Base-by-base conservation (phyloP, 1,140 invertebrate genomes). In the Caerostris darwini region DNA sequence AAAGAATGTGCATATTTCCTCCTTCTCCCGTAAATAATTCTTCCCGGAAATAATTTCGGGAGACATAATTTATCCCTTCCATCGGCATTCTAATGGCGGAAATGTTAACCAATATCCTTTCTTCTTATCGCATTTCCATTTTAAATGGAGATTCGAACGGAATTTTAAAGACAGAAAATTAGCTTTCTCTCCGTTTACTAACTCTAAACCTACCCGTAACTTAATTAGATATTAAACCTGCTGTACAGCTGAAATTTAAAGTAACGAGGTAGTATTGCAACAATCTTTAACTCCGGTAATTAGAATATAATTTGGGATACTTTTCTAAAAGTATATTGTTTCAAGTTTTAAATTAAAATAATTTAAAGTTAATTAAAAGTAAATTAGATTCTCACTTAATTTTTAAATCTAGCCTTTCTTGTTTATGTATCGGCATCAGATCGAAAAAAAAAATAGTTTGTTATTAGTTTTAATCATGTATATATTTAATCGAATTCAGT, bases 71-170 rank as follows among this genome's bases (percentile, higher is more conserved):
- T 58, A 57, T 58, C 50, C 82, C 54, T 58, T 85, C 56, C 82
- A 14, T 19, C 17, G 7, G 56, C 54, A 58, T 85, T 85, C 19
- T 57, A 85, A 85, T 58, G 82, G 17, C 56, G 82, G 54, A 85
- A 85, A 85, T 85, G 82, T 56, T 58, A 85, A 85, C 56, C 82
- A 85, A 85, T 85, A 85, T 57, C 54, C 56, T 85, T 17, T 85
- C 77, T 56, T 82, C 82, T 85, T 85, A 58, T 58, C 56, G 82
- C 57, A n/a, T 57, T 57, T 17, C 82, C 54, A 19, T 58, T 85
- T 85, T 34, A 58, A 85, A 85, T 85, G 56, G 54, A 85, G 54
- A n/a, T 58, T 57, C 56, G 54, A 56, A 50, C 10, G 56, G 56
- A 83, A 14, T 83, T 56, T 12, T 14, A 17, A n/a, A 83, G 8